Conservation (phyloP, 2,888 invertebrate genomes). For the Glyphotaelius pellucidus region DNA sequence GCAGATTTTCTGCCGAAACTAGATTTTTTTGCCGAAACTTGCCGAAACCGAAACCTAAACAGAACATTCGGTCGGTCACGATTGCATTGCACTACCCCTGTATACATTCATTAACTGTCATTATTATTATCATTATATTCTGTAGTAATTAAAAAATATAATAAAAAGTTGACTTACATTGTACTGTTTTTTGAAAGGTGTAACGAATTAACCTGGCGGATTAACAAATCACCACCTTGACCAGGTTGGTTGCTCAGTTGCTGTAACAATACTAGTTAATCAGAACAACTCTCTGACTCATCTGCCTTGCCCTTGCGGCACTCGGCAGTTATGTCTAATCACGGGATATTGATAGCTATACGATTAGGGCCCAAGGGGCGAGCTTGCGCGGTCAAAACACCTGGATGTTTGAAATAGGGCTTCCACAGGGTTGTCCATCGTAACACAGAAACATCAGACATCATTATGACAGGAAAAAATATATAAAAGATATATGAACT, state of each 20-base stretch:
- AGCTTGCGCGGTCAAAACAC: conserved; percentile 36
- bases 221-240: conserved; percentile 27
- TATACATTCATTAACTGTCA: too few species aligned
- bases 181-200: too few species aligned
- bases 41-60: too few species aligned
- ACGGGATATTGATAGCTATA: conserved; percentile 33
- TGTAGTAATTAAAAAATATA: too few species aligned
- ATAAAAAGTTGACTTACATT: too few species aligned
- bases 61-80: too few species aligned
- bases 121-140: too few species aligned
- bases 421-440: neutral
- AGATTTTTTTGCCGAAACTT: too few species aligned
- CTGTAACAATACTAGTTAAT: conserved; percentile 27
- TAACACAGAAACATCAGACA: neutral
- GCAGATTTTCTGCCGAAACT: too few species aligned
- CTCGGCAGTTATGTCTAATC: conserved; percentile 7
- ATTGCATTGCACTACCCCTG: too few species aligned
- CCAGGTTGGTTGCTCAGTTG: neutral
- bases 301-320: neutral
- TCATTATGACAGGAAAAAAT: too few species aligned
- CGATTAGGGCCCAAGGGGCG: conserved; percentile 21
- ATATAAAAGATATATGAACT: too few species aligned
- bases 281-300: conserved; percentile 25
- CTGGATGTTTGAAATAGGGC: conserved; percentile 10
- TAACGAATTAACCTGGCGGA: neutral